Evolutionary conservation across 2,113 vertebrate genomes (phyloP), one percentile per base, ranked within the genome.

Genomic region (Cervus canadensis): DNA sequence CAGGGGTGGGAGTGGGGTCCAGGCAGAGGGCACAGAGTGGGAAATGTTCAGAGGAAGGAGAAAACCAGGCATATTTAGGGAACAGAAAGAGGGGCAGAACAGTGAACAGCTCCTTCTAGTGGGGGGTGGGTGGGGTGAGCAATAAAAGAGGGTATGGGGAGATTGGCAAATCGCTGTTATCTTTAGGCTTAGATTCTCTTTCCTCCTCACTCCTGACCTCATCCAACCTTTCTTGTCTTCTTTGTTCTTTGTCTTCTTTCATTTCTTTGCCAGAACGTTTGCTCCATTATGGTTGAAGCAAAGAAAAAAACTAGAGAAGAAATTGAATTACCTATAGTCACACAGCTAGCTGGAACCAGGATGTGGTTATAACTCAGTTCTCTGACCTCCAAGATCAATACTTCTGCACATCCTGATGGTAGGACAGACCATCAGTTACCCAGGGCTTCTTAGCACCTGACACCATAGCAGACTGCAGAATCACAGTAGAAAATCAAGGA

Each of bases 221-320:
- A 57, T 13, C 3, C 50, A 85, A 21, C 2, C 40, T 84, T 92
- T 21, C 64, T 50, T 50, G 48, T 14, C 48, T 4, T 50, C 48
- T 50, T 50, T 50, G 6, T 74, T 36, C 26, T 21, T 97, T n/a
- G 5, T 40, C 76, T 84, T 87, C 52, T n/a, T 74, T 26, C 6
- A 14, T 81, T 78, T 62, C 16, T 93, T 57, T n/a, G 30, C 45
- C 43, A 83, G 91, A 60, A 89, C 1, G 28, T 30, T 88, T 64
- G 50, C 19, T 52, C 26, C 52, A 40, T 81, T 71, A 43, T 54
- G 23, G 45, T 52, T 76, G 21, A 93, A 48, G 50, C 25, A 81
- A 93, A 95, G 25, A 48, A 95, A 67, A 59, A 74, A 57, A 43
- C 14, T 14, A n/a, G 81, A 94, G n/a, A 87, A 64, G n/a, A 48